Evolutionary conservation across 2,113 vertebrate species (phyloP).

Genomic region (Aramus guarauna): DNA sequence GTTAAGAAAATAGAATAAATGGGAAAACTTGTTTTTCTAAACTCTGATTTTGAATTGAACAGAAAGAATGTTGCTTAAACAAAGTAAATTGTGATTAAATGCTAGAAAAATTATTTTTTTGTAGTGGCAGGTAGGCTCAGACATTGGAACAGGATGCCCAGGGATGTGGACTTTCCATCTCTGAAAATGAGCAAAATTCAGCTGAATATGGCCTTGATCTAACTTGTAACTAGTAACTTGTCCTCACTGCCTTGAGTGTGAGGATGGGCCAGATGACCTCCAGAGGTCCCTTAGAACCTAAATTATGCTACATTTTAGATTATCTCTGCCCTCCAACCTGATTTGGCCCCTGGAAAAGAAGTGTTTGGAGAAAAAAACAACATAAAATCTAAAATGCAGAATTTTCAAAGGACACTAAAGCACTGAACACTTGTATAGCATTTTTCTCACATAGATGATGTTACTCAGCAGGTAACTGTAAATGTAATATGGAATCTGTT

Average conservation of each 20-base stretch:
- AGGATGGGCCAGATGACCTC: background rate
- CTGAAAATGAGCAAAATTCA: background rate
- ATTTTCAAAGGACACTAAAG: background rate
- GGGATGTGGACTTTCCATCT: background rate
- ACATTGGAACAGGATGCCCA: background rate
- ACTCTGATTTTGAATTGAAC: background rate
- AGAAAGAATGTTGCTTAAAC: background rate
- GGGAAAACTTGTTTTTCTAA: background rate
- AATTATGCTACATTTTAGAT: background rate
- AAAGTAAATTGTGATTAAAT: background rate
- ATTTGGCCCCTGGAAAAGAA: background rate
- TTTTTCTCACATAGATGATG: background rate
- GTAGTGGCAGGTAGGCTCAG: background rate
- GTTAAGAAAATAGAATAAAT: background rate
- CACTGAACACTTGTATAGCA: background rate
- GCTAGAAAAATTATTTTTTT: background rate
- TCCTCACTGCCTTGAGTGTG: background rate
- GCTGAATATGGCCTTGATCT: background rate
- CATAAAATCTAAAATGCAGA: background rate
- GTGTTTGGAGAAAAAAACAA: accelerated
- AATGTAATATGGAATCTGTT: background rate
- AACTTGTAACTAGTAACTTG: no score
- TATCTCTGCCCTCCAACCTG: background rate
- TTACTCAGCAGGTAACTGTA: background rate
- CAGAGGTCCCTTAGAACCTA: background rate